phyloP scores from a whole-genome alignment of 2,797 vertebrate genomes.

The Chaunax sp. region DNA sequence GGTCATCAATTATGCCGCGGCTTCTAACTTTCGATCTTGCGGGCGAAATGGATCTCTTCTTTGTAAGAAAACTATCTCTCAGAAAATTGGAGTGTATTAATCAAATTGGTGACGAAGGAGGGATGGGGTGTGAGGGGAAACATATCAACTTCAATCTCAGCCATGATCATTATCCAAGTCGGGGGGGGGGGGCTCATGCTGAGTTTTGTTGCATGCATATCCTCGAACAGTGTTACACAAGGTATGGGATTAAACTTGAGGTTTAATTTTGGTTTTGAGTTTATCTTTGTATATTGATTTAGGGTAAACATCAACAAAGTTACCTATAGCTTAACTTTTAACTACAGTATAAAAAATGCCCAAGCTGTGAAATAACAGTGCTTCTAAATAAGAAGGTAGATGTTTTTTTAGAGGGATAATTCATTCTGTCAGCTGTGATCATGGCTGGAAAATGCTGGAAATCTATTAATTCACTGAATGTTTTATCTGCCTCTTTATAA shows the following conservation, averaged over 20 bases:
- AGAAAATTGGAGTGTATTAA: slow-evolving; percentile 86
- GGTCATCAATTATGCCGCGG: slow-evolving; percentile 90
- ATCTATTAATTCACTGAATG: slow-evolving; percentile 1
- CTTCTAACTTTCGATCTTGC: slow-evolving; percentile 88
- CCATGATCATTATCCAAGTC: slow-evolving; percentile 64
- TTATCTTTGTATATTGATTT: neutral
- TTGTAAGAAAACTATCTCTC: slow-evolving; percentile 86
- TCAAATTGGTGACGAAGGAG: slow-evolving; percentile 73
- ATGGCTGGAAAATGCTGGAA: neutral
- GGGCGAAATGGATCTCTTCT: slow-evolving; percentile 85
- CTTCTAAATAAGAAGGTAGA: neutral
- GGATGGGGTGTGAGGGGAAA: slow-evolving; percentile 24
- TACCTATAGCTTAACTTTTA: neutral
- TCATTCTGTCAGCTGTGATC: neutral
- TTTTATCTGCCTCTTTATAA: neutral
- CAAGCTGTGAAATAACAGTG: neutral
- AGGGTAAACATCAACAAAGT: neutral
- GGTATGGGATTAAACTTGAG: slow-evolving; percentile 15
- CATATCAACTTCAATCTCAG: slow-evolving; percentile 67
- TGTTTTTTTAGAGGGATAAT: neutral
- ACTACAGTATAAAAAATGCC: neutral
- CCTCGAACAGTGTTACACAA: slow-evolving; percentile 52
- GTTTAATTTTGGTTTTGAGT: neutral
- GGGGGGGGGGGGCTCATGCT: slow-evolving; percentile 36
- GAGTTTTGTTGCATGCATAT: slow-evolving; percentile 51